Conservation (phyloP, 2,113 vertebrate species). For the Crotalus horridus region DNA sequence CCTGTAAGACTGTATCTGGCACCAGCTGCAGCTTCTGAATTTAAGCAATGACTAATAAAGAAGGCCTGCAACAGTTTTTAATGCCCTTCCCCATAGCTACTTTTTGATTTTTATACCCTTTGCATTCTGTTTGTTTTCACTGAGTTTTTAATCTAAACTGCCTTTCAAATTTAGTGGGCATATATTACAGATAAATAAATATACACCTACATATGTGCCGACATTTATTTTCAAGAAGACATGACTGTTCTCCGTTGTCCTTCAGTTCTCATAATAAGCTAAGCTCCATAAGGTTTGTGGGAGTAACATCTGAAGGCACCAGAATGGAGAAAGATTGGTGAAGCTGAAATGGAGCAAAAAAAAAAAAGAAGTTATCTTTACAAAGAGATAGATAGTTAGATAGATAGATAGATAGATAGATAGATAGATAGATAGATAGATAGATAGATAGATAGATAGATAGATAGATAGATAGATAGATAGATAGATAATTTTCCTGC, state of each 20-base stretch:
- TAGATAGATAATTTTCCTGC: not conserved
- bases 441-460: too few relatives aligned
- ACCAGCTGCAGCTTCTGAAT: not conserved
- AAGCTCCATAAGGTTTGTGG: not conserved
- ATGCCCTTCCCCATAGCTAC: not conserved
- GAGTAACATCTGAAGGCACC: not conserved
- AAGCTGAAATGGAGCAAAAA: not conserved
- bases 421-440: too few relatives aligned
- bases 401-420: too few relatives aligned
- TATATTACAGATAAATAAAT: not conserved
- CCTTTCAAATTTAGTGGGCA: not conserved
- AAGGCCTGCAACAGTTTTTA: not conserved
- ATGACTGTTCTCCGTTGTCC: not conserved
- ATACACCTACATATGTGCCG: not conserved
- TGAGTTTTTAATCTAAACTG: not conserved
- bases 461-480: too few relatives aligned
- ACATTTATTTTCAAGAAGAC: not conserved
- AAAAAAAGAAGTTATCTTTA: not conserved
- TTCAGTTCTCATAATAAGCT: not conserved
- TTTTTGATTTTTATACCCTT: not conserved
- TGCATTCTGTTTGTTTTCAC: not conserved
- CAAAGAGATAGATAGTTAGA: not conserved
- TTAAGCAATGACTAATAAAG: not conserved
- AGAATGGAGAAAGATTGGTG: not conserved
- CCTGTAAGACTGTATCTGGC: not conserved